These are phyloP conservation scores for Nasua narica DNA, from an alignment of 2,797 vertebrate genomes.

Conservation along the genomic window DNA sequence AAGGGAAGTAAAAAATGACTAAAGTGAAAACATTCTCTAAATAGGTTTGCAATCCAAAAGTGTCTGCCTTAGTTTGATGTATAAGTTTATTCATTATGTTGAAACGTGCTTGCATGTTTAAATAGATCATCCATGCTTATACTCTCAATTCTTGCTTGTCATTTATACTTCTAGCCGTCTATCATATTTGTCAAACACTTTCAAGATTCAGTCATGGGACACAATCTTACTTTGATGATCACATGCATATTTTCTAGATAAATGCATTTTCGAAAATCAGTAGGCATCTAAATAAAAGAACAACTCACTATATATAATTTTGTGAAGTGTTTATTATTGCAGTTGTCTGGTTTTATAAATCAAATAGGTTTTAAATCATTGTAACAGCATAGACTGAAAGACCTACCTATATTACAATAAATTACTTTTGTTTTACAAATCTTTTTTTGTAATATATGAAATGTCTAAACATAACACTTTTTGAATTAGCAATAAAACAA, in stretches of 20 bases:
- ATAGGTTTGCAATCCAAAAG: neutral
- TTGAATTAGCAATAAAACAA: slow-evolving; percentile 37
- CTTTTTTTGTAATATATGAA: slow-evolving; percentile 13
- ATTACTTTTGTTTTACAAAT: slow-evolving; percentile 27
- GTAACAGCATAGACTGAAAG: slow-evolving; percentile 3
- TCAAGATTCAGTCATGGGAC: neutral
- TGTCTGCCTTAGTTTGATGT: slow-evolving; percentile 21
- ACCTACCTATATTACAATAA: neutral
- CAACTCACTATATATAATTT: slow-evolving; percentile 23
- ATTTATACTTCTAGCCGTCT: neutral
- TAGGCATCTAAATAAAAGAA: neutral
- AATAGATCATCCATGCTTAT: slow-evolving; percentile 29
- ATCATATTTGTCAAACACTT: slow-evolving; percentile 36
- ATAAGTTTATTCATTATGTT: slow-evolving; percentile 33
- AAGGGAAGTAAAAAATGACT: neutral
- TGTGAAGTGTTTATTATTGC: slow-evolving; percentile 28
- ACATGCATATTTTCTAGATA: slow-evolving; percentile 35
- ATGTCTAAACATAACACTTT: slow-evolving; percentile 24
- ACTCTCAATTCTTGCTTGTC: neutral
- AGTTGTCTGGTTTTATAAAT: slow-evolving; percentile 39
- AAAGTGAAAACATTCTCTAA: slow-evolving; percentile 2
- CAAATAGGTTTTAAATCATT: slow-evolving; percentile 50
- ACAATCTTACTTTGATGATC: neutral
- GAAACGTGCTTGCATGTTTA: slow-evolving; percentile 25
- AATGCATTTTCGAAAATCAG: slow-evolving; percentile 16